Evolutionary conservation across 2,797 vertebrate species (phyloP), one percentile per base, ranked within the genome.

Genomic region (Anguilla anguilla): DNA sequence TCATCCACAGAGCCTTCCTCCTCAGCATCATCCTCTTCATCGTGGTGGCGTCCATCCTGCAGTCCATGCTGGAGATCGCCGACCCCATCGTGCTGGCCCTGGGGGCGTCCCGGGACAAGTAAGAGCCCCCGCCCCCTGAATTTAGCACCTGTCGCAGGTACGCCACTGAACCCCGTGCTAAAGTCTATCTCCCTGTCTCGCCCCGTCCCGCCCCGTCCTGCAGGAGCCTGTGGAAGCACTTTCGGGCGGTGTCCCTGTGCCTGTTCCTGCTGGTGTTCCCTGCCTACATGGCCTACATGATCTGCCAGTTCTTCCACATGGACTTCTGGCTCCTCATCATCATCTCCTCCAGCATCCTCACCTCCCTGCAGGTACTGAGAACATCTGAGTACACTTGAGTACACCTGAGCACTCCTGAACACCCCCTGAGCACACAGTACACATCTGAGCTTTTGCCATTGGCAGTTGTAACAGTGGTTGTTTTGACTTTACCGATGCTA

Each of bases 291-390:
- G 98, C 98, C 87, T 99, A 98, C 90, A 99, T 99, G 98, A 99
- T 99, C 91, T 99, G 98, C 94, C 98, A 99, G 88, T 99, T 99
- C 95, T 99, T 99, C 95, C 98, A 99, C 95, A 99, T 99, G 98
- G 98, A 99, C 93, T 99, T 99, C 95, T 99, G 98, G 99, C 97
- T 99, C 83, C 96, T 99, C 90, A 99, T 99, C 92, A 99, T 99
- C 92, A 99, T 99, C 93, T 99, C 98, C 86, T 99, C 98, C 91
- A 99, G 98, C 93, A 98, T 99, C 92, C 97, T 99, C 87, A 99
- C 99, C 59, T 99, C 98, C 39, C 97, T 99, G 91, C 98, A 99
- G 98, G 99, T 99, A 95, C 5, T 72, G 59, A 64, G 15, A 74
- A 53, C 72, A 31, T 43, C 81, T 51, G 5, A 6, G 81, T 10